Conservation (phyloP, 1,140 invertebrate species). For the Lordiphosa clarofinis region DNA sequence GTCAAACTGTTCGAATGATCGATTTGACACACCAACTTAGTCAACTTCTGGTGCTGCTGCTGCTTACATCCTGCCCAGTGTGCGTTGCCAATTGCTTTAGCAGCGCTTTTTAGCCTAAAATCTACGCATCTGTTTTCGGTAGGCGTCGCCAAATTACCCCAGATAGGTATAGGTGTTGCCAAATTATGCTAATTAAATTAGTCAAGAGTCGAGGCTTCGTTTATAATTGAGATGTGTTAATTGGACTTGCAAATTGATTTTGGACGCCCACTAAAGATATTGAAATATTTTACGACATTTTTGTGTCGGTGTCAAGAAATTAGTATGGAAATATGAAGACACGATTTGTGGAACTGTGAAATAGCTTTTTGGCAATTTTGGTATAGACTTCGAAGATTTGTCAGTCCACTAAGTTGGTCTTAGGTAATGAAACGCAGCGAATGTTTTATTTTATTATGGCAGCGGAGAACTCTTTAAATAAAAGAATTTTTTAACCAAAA, state of each 20-base stretch:
- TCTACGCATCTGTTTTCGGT: constrained; percentile 27
- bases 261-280: constrained; percentile 50
- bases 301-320: too few species aligned
- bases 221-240: constrained; percentile 48
- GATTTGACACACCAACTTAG: constrained; percentile 76
- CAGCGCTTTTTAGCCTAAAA: constrained; percentile 65
- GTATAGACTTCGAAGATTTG: too few species aligned
- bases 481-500: too few species aligned
- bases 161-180: constrained; percentile 68
- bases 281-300: constrained; percentile 17
- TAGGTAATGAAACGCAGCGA: too few species aligned
- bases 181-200: constrained; percentile 75
- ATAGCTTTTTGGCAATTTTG: too few species aligned
- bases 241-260: constrained; percentile 61
- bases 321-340: too few species aligned
- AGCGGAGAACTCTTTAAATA: too few species aligned
- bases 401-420: too few species aligned
- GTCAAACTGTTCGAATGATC: constrained; percentile 77
- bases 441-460: too few species aligned
- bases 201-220: constrained; percentile 5
- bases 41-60: constrained; percentile 41
- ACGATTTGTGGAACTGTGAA: too few species aligned
- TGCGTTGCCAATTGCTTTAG: constrained; percentile 71
- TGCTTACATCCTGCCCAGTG: constrained; percentile 19
- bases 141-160: constrained; percentile 31